Evolutionary conservation across 2,797 vertebrate species (phyloP).

Genomic region (Acanthopagrus latus): DNA sequence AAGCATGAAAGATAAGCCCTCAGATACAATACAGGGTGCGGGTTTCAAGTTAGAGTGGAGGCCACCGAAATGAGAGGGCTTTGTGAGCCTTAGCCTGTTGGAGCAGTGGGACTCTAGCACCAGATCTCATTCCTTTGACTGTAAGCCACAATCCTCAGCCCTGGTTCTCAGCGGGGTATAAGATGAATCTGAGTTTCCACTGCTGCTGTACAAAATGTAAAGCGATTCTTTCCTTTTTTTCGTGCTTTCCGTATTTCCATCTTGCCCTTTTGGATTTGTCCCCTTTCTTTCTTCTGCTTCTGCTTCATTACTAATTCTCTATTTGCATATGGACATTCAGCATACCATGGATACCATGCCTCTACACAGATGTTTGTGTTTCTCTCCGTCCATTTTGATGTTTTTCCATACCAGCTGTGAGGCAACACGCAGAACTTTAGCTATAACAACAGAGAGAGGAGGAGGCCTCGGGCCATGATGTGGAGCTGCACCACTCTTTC

Average conservation of each 20-base stretch:
- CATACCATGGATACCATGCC: neutral
- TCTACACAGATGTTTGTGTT: conserved; percentile 8
- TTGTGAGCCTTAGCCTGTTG: conserved; percentile 53
- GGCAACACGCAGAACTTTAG: conserved; percentile 40
- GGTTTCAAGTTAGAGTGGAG: conserved; percentile 39
- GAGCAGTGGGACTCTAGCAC: conserved; percentile 49
- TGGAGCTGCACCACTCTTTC: conserved; percentile 41
- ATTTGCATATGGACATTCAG: neutral
- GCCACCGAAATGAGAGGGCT: conserved; percentile 59
- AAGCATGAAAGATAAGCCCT: conserved; percentile 24
- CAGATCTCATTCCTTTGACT: conserved; percentile 53
- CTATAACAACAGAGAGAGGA: conserved; percentile 46
- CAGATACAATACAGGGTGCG: conserved; percentile 20
- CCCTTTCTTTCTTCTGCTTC: neutral
- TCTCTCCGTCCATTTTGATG: conserved; percentile 30
- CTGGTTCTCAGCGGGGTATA: conserved; percentile 48
- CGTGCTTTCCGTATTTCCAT: neutral
- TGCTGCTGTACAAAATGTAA: conserved; percentile 23
- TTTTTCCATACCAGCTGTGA: conserved; percentile 41
- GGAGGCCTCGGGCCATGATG: conserved; percentile 40
- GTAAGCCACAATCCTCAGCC: conserved; percentile 47
- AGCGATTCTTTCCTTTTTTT: neutral
- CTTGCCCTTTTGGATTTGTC: neutral
- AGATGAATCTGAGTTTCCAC: conserved; percentile 38
- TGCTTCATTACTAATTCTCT: neutral